Conservation (phyloP, 2,888 invertebrate genomes). For the Dascillus cervinus region DNA sequence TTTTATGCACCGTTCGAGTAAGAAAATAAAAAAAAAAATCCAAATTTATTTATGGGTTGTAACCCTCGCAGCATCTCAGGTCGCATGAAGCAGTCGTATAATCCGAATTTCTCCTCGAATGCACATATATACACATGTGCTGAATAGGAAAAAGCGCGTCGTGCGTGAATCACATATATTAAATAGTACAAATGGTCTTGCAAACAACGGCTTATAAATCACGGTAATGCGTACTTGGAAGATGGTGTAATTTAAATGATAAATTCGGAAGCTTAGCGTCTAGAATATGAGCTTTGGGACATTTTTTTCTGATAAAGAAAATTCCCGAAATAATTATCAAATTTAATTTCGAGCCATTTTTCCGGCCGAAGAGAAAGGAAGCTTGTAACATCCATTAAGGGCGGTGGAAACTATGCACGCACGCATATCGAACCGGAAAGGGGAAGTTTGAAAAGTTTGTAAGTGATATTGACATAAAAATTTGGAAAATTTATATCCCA, state of each 20-base stretch:
- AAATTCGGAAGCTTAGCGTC: too few relatives aligned
- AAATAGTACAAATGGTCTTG: slow-evolving; percentile 29
- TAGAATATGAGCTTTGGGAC: too few relatives aligned
- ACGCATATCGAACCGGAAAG: too few relatives aligned
- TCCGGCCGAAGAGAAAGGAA: not conserved
- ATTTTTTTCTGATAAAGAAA: slow-evolving; percentile 5
- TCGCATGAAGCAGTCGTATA: slow-evolving; percentile 7
- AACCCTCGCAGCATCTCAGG: slow-evolving; percentile 5
- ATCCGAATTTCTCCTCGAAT: slow-evolving; percentile 6
- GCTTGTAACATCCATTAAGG: not conserved
- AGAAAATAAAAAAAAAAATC: too few relatives aligned
- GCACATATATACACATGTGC: slow-evolving; percentile 10
- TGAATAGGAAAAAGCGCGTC: slow-evolving; percentile 14
- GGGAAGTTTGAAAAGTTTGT: too few relatives aligned
- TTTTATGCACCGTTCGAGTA: too few relatives aligned
- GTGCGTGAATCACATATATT: slow-evolving; percentile 28
- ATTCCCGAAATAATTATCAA: slow-evolving; percentile 2
- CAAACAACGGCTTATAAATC: slow-evolving; percentile 29
- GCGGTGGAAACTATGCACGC: slow-evolving; percentile 1
- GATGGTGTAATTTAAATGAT: slow-evolving; percentile 27
- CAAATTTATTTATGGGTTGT: too few relatives aligned
- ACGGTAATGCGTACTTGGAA: slow-evolving; percentile 29
- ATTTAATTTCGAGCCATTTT: slow-evolving; percentile 2
- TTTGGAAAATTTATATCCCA: slow-evolving; percentile 19
- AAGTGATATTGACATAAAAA: too few relatives aligned